Percentiles rank a stretch among this genome's conserved stretches.
Evolutionary conservation across 1,140 invertebrate genomes (phyloP).

Genomic region (Solenopsis fugax): DNA sequence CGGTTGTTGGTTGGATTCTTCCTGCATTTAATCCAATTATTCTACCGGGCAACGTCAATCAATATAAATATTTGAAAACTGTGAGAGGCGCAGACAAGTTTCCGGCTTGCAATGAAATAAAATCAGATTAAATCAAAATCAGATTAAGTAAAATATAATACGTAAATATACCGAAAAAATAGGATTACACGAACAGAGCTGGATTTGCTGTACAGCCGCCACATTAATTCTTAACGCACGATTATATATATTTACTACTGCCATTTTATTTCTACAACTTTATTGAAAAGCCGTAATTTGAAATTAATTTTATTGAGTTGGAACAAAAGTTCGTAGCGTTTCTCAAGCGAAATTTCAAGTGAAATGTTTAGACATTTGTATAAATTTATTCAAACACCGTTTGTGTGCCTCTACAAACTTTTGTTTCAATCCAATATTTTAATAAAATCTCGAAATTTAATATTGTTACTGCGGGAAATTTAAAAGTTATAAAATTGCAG

Average conservation of each 20-base stretch:
- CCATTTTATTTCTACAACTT: background rate
- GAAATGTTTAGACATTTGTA: too few species aligned
- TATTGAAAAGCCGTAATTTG: background rate
- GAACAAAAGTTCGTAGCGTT: too few species aligned
- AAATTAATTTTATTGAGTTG: background rate
- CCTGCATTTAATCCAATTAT: slow-evolving; percentile 51
- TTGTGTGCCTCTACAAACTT: too few species aligned
- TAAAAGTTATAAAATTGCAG: background rate
- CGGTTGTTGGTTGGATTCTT: slow-evolving; percentile 31
- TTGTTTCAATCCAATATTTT: too few species aligned
- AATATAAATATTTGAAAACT: slow-evolving; percentile 59
- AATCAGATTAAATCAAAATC: slow-evolving; percentile 18
- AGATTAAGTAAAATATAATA: slow-evolving; percentile 20
- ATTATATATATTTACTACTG: background rate
- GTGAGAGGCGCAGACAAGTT: slow-evolving; percentile 19
- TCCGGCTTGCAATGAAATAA: slow-evolving; percentile 18
- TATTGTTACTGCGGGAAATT: background rate
- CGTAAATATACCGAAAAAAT: slow-evolving; percentile 6
- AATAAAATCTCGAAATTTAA: slow-evolving; percentile 4
- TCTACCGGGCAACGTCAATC: slow-evolving; percentile 30
- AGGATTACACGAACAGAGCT: background rate
- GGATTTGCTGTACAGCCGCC: too few species aligned
- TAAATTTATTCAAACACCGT: too few species aligned
- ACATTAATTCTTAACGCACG: background rate
- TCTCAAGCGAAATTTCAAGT: too few species aligned